Percentiles rank a stretch among this genome's conserved stretches.
These are phyloP conservation scores for Pseudochirops cupreus DNA, from an alignment of 2,797 vertebrate genomes.

Conservation along the genomic window DNA sequence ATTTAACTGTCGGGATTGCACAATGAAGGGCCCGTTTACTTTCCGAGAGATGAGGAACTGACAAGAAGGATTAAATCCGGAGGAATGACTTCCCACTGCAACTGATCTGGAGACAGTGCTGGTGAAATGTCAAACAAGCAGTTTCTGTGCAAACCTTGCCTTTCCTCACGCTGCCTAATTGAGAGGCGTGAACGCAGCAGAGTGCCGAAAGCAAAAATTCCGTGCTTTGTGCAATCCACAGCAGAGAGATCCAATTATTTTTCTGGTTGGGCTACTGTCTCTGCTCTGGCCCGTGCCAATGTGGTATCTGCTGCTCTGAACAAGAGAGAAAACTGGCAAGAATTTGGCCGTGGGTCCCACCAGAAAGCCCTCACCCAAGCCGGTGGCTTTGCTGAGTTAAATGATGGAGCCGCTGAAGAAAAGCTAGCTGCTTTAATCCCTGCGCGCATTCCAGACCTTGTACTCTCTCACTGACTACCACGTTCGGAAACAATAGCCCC, in stretches of 20 bases:
- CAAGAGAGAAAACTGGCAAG: constrained; percentile 27
- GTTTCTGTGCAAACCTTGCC: background rate
- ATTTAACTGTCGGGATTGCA: constrained; percentile 16
- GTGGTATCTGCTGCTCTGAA: constrained; percentile 60
- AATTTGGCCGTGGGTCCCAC: constrained; percentile 17
- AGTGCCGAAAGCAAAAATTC: constrained; percentile 54
- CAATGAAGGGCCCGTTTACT: background rate
- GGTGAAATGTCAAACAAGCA: background rate
- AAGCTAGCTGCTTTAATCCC: constrained; percentile 9
- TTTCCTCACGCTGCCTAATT: constrained; percentile 29
- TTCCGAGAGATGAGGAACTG: constrained; percentile 38
- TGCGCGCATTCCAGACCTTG: background rate
- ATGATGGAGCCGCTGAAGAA: constrained; percentile 32
- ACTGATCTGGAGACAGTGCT: background rate
- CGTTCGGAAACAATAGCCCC: constrained; percentile 25
- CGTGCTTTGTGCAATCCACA: constrained; percentile 63
- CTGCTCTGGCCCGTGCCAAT: constrained; percentile 43
- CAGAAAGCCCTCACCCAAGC: background rate
- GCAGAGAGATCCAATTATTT: constrained; percentile 51
- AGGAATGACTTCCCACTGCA: background rate
- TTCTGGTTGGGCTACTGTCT: constrained; percentile 48
- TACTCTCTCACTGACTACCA: background rate
- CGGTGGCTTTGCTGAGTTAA: background rate
- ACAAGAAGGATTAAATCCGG: constrained; percentile 13
- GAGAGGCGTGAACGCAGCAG: background rate